phyloP scores from a whole-genome alignment of 37 sponge, comb jelly and placozoan genomes.

The Agelas oroides region DNA sequence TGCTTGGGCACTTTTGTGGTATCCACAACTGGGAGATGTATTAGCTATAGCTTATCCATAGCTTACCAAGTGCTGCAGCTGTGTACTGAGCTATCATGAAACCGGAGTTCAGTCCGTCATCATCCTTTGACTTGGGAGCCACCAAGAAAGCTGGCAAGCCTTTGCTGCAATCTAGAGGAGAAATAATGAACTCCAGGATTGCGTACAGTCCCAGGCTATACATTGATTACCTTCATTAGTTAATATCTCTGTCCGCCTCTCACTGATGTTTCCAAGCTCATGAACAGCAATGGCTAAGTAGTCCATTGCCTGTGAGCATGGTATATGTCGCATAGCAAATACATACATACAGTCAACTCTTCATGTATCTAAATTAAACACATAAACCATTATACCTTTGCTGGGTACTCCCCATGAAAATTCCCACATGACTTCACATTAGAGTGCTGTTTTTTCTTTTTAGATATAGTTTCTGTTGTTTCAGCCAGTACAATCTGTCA shows the following conservation, averaged over 20 bases:
- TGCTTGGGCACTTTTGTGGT: too few relatives aligned
- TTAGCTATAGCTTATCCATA: too few relatives aligned
- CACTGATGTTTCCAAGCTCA: conserved; percentile 90
- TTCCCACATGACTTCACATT: conserved; percentile 52
- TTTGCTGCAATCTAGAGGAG: background rate
- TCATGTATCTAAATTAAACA: too few relatives aligned
- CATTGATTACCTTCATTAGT: background rate
- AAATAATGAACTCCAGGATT: too few relatives aligned
- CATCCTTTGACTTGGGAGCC: background rate
- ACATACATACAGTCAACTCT: background rate
- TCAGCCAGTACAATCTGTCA: conserved; percentile 61
- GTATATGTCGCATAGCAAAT: background rate
- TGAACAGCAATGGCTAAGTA: conserved; percentile 91
- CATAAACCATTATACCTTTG: conserved; percentile 72
- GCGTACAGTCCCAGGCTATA: too few relatives aligned
- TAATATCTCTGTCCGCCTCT: conserved; percentile 74
- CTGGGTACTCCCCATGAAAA: conserved; percentile 96
- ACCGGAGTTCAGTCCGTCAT: conserved; percentile 35
- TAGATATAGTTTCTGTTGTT: conserved; percentile 49
- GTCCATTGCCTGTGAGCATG: conserved; percentile 71
- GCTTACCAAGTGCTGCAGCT: conserved; percentile 81
- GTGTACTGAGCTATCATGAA: conserved; percentile 93
- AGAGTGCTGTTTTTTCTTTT: background rate
- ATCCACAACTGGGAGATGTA: too few relatives aligned
- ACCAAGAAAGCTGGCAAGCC: background rate